Percentiles rank a stretch among this genome's conserved stretches.
Conservation (phyloP, 2,888 invertebrate genomes). For the Hipparchia sbordonii region DNA sequence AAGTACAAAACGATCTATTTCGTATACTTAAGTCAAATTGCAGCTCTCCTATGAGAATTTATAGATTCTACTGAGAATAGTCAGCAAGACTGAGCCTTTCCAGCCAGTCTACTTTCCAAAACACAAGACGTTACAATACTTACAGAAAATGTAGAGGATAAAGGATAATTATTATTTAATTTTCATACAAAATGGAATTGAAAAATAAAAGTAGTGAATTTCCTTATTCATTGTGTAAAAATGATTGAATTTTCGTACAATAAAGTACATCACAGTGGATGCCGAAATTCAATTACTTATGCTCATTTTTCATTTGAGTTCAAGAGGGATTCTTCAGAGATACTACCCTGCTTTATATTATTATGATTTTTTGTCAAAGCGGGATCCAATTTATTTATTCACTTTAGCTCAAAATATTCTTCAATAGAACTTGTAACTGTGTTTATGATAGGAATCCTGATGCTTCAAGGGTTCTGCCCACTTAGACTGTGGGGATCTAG, state of each 20-base stretch:
- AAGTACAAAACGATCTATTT: too few species aligned
- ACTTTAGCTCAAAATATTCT: neutral
- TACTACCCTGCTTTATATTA: constrained; percentile 8
- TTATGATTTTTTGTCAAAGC: constrained; percentile 14
- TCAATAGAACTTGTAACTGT: neutral
- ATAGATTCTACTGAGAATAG: too few species aligned
- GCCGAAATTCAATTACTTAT: constrained; percentile 20
- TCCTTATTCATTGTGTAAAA: neutral
- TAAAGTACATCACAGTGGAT: constrained; percentile 6
- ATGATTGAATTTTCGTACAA: constrained; percentile 11
- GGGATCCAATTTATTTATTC: constrained; percentile 1
- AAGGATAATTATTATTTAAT: too few species aligned
- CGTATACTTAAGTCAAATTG: too few species aligned
- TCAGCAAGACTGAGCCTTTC: too few species aligned
- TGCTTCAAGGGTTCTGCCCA: too few species aligned
- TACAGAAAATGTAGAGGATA: too few species aligned
- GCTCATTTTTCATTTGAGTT: constrained; percentile 16
- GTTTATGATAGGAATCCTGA: too few species aligned
- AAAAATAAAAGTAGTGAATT: neutral
- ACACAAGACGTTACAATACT: neutral
- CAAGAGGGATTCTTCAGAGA: constrained; percentile 11
- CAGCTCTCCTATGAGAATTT: too few species aligned
- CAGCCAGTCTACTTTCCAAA: too few species aligned
- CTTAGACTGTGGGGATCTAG: too few species aligned
- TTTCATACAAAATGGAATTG: neutral